Evolutionary conservation across 2,888 invertebrate genomes (phyloP), one percentile per base, ranked within the genome.

Genomic region (Xestia ashworthii): DNA sequence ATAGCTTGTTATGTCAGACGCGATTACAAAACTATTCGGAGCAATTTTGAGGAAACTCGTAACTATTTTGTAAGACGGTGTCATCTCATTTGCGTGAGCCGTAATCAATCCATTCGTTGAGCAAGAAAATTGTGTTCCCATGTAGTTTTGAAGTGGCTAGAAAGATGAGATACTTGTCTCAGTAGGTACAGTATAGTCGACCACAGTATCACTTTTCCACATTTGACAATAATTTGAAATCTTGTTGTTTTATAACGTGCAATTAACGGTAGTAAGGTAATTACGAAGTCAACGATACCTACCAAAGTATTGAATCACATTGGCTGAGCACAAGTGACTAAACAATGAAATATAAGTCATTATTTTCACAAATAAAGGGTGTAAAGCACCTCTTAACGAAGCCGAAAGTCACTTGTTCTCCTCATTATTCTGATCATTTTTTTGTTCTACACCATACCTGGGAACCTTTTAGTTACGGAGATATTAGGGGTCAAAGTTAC

Each of bases 31-130:
- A 72, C 85, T 74, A 64, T 81, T 76, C 48, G 1, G 9, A 71
- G 62, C 68, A 22, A 74, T 84, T 81, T 70, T 53, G 69, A 67
- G 58, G 50, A 60, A 71, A 73, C 69, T 75, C n/a, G 22, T 22
- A 60, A 72, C 77, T 58, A 70, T 62, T 73, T 76, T 66, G 77
- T 46, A 55, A 66, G n/a, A 32, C 0, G 16, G 60, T 55, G 55
- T 70, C 58, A 71, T 41, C 69, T 73, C 22, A 71, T 46, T 62
- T 62, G 12, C 19, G 32, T 50, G 25, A 50, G 38, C 12, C 72
- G 62, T 68, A 75, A 85, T 74, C 76, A 84, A 84, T 79, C 44
- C 66, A 74, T 64, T 71, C 66, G 60, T 12, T 85, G 73, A 68
- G 12, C 74, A 60, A 78, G 78, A 71, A 74, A 81, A 78, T 84